These are phyloP conservation scores for Tachina grossa DNA, from an alignment of 2,888 invertebrate genomes.

Conservation along the genomic window DNA sequence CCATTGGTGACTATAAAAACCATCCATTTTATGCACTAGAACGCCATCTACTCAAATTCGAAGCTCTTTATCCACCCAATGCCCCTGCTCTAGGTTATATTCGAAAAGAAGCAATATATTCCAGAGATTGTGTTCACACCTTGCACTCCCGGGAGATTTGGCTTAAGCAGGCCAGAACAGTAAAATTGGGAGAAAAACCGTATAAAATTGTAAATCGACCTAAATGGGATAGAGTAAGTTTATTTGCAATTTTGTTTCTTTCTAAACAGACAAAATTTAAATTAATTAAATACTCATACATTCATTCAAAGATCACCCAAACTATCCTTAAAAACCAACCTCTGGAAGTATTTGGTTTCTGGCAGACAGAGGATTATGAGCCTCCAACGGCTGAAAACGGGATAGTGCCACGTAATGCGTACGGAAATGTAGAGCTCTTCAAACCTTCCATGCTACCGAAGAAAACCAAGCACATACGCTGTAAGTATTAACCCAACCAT, in stretches of 20 bases:
- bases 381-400: slow-evolving; percentile 96
- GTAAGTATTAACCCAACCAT: slow-evolving; percentile 84
- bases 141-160: slow-evolving; percentile 96
- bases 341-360: slow-evolving; percentile 94
- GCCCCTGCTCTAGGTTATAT: slow-evolving; percentile 92
- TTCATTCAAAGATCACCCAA: slow-evolving; percentile 84
- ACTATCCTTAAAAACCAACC: slow-evolving; percentile 88
- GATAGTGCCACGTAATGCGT: slow-evolving; percentile 96
- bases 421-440: slow-evolving; percentile 98
- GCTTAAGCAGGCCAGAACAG: slow-evolving; percentile 95
- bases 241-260: no score
- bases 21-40: slow-evolving; percentile 96
- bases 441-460: slow-evolving; percentile 96
- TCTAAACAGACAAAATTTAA: not conserved
- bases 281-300: not conserved
- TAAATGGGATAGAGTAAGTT: slow-evolving; percentile 91
- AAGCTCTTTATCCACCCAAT: slow-evolving; percentile 97
- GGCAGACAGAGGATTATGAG: slow-evolving; percentile 96
- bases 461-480: slow-evolving; percentile 92
- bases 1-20: slow-evolving; percentile 94
- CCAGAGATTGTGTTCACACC: slow-evolving; percentile 92
- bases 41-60: slow-evolving; percentile 96
- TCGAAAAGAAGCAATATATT: slow-evolving; percentile 93
- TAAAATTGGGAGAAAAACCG: slow-evolving; percentile 92
- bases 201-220: slow-evolving; percentile 97